phyloP scores from a whole-genome alignment of 2,888 invertebrate species.

The Biston betularia region DNA sequence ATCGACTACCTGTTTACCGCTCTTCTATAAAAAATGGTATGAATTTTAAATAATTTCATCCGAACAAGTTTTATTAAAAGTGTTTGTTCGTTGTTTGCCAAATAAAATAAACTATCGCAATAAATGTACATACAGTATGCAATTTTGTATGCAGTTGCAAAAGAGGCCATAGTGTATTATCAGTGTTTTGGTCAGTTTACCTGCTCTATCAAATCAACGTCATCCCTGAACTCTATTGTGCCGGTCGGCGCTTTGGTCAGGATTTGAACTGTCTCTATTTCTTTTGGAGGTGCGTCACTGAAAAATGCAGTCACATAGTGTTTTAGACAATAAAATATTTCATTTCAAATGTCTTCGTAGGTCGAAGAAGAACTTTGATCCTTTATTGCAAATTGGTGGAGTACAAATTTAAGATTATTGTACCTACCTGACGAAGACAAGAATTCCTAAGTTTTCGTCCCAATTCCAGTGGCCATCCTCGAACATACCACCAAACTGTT shows the following conservation, averaged over 20 bases:
- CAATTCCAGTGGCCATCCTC: conserved; percentile 84
- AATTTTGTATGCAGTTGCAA: conserved; percentile 17
- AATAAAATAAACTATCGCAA: conserved; percentile 5
- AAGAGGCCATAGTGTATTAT: conserved; percentile 12
- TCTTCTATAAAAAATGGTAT: too few species aligned
- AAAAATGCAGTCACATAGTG: too few species aligned
- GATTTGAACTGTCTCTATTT: conserved; percentile 64
- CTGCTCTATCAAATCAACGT: conserved; percentile 83
- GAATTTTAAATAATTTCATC: too few species aligned
- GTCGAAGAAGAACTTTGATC: too few species aligned
- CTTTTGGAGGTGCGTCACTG: conserved; percentile 68
- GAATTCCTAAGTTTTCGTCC: conserved; percentile 65
- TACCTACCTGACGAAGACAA: conserved; percentile 77
- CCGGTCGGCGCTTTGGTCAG: conserved; percentile 72
- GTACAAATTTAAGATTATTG: neutral
- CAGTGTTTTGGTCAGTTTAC: conserved; percentile 51
- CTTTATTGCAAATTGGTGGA: too few species aligned
- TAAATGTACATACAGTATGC: conserved; percentile 19
- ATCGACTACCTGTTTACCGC: too few species aligned
- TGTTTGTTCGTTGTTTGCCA: neutral
- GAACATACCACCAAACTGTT: conserved; percentile 70
- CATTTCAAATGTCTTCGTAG: too few species aligned
- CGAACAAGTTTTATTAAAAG: too few species aligned
- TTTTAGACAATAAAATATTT: too few species aligned
- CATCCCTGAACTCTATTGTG: conserved; percentile 81